Percentiles rank a stretch among this genome's conserved stretches.
These are phyloP conservation scores for Toxotes lorentzi DNA, from an alignment of 2,797 vertebrate species.

Conservation along the genomic window DNA sequence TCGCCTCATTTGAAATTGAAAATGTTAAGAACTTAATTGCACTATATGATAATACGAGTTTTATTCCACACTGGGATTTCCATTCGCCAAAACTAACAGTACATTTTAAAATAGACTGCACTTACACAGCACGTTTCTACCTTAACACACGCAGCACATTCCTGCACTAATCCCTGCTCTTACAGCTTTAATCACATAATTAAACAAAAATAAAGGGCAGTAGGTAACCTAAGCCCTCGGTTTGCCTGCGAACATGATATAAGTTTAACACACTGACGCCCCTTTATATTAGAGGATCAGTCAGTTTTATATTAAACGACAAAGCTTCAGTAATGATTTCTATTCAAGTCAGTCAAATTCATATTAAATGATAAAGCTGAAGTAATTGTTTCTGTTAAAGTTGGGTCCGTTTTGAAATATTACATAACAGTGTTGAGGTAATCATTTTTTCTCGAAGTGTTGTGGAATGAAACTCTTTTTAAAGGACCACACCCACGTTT, in stretches of 20 bases:
- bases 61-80: conserved; percentile 46
- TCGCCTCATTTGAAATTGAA: conserved; percentile 21
- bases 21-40: conserved; percentile 13
- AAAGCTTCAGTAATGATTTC: conserved; percentile 37
- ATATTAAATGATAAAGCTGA: conserved; percentile 51
- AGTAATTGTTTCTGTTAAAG: conserved; percentile 40
- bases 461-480: conserved; percentile 44
- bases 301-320: conserved; percentile 51
- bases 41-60: conserved; percentile 39
- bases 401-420: neutral
- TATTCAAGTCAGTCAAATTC: conserved; percentile 42
- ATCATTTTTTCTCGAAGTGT: conserved; percentile 20
- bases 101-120: conserved; percentile 15
- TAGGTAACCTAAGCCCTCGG: conserved; percentile 23
- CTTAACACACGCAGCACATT: conserved; percentile 3
- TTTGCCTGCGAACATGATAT: conserved; percentile 16
- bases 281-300: conserved; percentile 8
- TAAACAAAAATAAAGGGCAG: conserved; percentile 23
- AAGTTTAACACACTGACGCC: conserved; percentile 8
- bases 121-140: conserved; percentile 2
- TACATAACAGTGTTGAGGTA: conserved; percentile 1
- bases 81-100: conserved; percentile 2
- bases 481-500: conserved; percentile 12
- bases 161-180: conserved; percentile 27
- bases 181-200: conserved; percentile 40